Conservation (phyloP, 2,888 invertebrate genomes). For the Epistrophe grossulariae region DNA sequence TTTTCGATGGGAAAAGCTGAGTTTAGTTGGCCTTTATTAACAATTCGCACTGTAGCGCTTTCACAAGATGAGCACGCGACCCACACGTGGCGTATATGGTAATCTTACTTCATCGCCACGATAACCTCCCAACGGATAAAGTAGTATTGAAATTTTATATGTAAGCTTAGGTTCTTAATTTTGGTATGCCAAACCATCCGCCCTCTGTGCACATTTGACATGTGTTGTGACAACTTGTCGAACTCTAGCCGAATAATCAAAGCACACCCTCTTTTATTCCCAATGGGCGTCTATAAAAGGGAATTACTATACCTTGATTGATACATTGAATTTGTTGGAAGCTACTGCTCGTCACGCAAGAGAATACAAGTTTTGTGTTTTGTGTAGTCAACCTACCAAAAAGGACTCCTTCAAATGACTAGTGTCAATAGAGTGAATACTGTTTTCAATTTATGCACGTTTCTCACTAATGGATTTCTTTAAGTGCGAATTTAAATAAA, state of each 20-base stretch:
- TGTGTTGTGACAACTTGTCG: conserved; percentile 77
- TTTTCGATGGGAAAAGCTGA: conserved; percentile 60
- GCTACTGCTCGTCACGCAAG: conserved; percentile 52
- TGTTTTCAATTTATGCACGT: conserved; percentile 72
- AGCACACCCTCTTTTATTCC: conserved; percentile 72
- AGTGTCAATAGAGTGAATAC: conserved; percentile 44
- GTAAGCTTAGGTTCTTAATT: conserved; percentile 75
- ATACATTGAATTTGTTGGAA: conserved; percentile 74
- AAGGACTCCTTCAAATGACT: conserved; percentile 53
- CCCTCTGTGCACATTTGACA: conserved; percentile 72
- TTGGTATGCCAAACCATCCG: conserved; percentile 74
- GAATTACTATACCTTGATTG: conserved; percentile 73
- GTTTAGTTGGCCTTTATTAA: conserved; percentile 75
- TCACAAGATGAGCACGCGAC: conserved; percentile 75
- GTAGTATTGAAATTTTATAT: conserved; percentile 69
- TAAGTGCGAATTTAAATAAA: conserved; percentile 76
- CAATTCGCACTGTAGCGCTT: conserved; percentile 76
- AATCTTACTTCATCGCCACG: conserved; percentile 74
- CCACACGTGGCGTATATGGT: conserved; percentile 76
- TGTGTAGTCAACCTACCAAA: conserved; percentile 32
- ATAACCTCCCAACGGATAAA: conserved; percentile 73
- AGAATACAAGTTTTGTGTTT: conserved; percentile 46
- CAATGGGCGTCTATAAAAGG: conserved; percentile 74
- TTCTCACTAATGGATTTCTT: conserved; percentile 77
- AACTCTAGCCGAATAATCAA: conserved; percentile 73